These are phyloP conservation scores for Branchipolynoe longqiensis DNA, from an alignment of 2,888 invertebrate genomes.

Conservation along the genomic window DNA sequence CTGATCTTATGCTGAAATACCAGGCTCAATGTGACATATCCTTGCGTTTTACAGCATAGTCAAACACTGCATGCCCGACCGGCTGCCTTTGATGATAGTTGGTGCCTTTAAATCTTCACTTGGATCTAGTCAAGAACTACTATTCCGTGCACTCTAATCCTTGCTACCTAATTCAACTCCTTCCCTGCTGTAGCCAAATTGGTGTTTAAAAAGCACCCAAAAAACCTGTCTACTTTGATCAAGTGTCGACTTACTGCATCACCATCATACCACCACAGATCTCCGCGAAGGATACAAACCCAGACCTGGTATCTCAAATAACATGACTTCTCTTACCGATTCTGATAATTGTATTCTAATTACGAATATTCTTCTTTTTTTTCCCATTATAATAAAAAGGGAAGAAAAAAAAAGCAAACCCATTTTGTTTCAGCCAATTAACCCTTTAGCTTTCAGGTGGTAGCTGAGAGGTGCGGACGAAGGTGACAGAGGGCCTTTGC, in stretches of 20 bases:
- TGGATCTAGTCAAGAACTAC: not conserved
- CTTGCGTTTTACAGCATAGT: not conserved
- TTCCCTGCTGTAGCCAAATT: not conserved
- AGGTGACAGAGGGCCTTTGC: slow-evolving; percentile 39
- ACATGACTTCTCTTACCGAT: not conserved
- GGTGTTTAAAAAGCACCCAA: too few relatives aligned
- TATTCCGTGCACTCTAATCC: not conserved
- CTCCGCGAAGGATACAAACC: slow-evolving; percentile 27
- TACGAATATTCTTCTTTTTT: not conserved
- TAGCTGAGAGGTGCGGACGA: slow-evolving; percentile 13
- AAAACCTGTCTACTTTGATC: not conserved
- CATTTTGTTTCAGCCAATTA: slow-evolving; percentile 40
- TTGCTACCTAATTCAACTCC: too few relatives aligned
- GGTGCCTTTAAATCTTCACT: not conserved
- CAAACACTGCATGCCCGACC: not conserved
- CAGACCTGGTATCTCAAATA: slow-evolving; percentile 39
- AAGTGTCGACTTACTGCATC: not conserved
- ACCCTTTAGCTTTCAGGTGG: slow-evolving; percentile 39
- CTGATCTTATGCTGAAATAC: slow-evolving; percentile 34
- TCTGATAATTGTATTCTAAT: not conserved
- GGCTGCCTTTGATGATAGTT: not conserved
- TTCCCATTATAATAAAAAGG: not conserved
- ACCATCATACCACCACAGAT: not conserved
- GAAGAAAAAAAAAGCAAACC: not conserved
- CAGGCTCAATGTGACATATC: slow-evolving; percentile 30